Conservation (phyloP, 2,888 invertebrate genomes). For the Torymus texanus region DNA sequence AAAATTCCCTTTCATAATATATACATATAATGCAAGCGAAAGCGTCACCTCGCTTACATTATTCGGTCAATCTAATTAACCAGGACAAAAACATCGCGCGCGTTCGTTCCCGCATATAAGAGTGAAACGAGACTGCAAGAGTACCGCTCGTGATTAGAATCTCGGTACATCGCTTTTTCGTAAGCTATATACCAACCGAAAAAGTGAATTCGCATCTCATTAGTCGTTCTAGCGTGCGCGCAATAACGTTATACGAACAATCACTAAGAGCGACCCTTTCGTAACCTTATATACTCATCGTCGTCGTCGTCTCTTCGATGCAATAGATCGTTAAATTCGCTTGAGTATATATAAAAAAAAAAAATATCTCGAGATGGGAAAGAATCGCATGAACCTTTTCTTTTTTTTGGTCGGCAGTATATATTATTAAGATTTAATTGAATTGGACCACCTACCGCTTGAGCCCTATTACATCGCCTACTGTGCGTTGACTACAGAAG, state of each 20-base stretch:
- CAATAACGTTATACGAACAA: background rate
- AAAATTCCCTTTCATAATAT: too few relatives aligned
- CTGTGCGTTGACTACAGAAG: too few relatives aligned
- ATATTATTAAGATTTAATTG: conserved; percentile 49
- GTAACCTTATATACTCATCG: conserved; percentile 1
- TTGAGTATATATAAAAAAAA: too few relatives aligned
- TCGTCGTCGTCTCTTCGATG: background rate
- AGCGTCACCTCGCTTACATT: background rate
- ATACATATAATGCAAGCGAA: conserved; percentile 1
- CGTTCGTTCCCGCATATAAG: background rate
- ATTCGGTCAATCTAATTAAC: conserved; percentile 17
- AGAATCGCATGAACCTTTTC: too few relatives aligned
- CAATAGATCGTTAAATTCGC: too few relatives aligned
- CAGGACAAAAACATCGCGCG: background rate
- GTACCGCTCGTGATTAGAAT: background rate
- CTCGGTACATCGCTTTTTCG: conserved; percentile 4
- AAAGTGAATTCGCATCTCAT: conserved; percentile 35
- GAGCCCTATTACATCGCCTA: background rate
- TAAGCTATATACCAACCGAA: background rate
- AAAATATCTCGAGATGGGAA: too few relatives aligned
- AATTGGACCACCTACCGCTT: conserved; percentile 42
- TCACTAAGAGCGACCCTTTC: conserved; percentile 6
- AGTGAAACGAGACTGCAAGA: background rate
- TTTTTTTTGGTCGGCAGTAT: background rate
- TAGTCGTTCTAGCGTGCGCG: background rate